phyloP scores from a whole-genome alignment of 2,797 vertebrate genomes.

The Triplophysa bombifrons region DNA sequence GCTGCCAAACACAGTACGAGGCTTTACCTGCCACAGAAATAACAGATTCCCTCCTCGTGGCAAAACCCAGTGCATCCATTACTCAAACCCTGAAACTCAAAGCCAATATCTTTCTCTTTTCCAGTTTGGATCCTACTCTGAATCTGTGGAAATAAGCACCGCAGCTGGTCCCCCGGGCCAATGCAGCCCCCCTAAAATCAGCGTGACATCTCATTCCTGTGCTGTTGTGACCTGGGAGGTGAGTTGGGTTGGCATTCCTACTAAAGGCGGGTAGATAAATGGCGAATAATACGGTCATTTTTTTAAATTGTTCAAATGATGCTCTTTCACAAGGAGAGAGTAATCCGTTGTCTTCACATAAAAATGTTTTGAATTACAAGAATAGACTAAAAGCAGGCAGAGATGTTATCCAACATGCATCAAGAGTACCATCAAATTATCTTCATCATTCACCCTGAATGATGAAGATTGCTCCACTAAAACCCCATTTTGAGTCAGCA shows the following conservation, averaged over 20 bases:
- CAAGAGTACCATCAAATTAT: neutral
- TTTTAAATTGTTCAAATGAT: neutral
- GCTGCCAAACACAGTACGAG: conserved; percentile 1
- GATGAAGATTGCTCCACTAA: neutral
- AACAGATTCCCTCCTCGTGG: conserved; percentile 19
- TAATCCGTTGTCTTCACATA: neutral
- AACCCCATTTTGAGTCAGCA: neutral
- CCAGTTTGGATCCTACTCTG: conserved; percentile 87
- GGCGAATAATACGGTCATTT: neutral
- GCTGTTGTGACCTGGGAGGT: conserved; percentile 94
- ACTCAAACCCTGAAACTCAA: conserved; percentile 2
- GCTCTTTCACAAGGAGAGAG: neutral
- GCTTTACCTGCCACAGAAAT: conserved; percentile 25
- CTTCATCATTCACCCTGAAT: neutral
- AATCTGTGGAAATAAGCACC: conserved; percentile 86
- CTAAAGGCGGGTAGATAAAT: neutral
- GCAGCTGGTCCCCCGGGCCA: conserved; percentile 91
- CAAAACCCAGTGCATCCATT: neutral
- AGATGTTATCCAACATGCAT: neutral
- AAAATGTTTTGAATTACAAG: neutral
- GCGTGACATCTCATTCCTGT: conserved; percentile 82
- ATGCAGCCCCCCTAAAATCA: conserved; percentile 85
- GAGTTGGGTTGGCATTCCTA: conserved; percentile 58
- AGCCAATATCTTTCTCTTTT: neutral
- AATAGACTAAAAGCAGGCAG: neutral